Percentiles rank a stretch among this genome's conserved stretches.
Evolutionary conservation across 2,888 invertebrate genomes (phyloP).

Genomic region (Anthophora plumipes): DNA sequence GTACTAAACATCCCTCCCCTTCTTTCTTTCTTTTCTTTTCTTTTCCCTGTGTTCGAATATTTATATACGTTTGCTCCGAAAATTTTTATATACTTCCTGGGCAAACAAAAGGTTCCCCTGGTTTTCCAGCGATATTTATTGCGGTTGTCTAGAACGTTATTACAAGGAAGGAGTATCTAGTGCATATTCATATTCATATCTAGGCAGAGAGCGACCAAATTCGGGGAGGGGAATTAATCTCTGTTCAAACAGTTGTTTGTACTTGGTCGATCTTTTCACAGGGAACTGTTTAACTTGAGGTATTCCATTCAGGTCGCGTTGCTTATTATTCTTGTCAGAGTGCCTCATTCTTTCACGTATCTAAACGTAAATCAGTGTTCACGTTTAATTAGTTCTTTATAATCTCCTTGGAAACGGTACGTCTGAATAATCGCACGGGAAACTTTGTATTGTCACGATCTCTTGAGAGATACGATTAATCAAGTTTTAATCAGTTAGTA

Average conservation of each 20-base stretch:
- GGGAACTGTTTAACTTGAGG: not conserved
- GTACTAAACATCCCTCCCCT: not conserved
- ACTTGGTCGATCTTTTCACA: not conserved
- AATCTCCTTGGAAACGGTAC: not conserved
- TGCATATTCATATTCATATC: slow-evolving; percentile 1
- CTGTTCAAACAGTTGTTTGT: not conserved
- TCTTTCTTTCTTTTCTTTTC: not conserved
- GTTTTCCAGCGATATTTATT: slow-evolving; percentile 1
- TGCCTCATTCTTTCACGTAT: not conserved
- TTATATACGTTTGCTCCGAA: slow-evolving; percentile 2
- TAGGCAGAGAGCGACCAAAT: not conserved
- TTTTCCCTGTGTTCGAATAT: slow-evolving; percentile 1
- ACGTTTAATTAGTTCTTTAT: not conserved
- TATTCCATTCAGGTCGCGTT: not conserved
- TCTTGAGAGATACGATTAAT: no score
- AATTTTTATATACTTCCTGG: slow-evolving; percentile 1
- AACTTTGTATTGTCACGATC: no score
- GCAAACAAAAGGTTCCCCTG: not conserved
- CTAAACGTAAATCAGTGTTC: not conserved
- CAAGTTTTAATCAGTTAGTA: no score
- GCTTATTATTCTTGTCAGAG: not conserved
- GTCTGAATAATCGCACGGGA: no score
- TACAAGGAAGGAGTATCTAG: not conserved
- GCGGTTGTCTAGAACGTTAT: not conserved
- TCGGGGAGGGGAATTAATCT: not conserved